These are phyloP conservation scores for Erythrocercus mccallii DNA, from an alignment of 2,113 vertebrate genomes.

Conservation along the genomic window DNA sequence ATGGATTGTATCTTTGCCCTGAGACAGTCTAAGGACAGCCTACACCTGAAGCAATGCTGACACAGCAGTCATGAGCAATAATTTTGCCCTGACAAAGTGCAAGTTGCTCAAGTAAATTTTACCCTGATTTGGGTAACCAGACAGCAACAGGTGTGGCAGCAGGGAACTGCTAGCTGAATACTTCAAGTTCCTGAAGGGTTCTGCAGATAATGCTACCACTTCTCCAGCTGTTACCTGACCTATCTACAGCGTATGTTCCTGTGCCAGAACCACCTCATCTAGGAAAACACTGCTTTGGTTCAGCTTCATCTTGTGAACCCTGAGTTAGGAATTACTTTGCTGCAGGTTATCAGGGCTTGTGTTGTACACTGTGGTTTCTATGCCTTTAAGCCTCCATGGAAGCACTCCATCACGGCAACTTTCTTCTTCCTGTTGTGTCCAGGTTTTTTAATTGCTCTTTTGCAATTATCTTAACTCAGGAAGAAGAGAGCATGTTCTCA, in stretches of 20 bases:
- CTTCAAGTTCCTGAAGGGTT: background rate
- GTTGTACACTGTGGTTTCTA: background rate
- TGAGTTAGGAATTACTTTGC: background rate
- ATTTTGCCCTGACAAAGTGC: background rate
- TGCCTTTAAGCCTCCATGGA: background rate
- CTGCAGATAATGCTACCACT: background rate
- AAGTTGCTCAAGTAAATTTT: background rate
- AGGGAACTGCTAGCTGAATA: background rate
- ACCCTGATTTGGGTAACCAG: background rate
- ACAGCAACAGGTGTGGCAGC: background rate
- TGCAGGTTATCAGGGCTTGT: background rate
- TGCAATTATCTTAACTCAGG: background rate
- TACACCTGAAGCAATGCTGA: background rate
- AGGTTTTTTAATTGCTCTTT: background rate
- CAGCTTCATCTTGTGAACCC: background rate
- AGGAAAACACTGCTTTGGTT: background rate
- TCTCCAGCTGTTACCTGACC: background rate
- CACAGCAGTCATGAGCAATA: background rate
- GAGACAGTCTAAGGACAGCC: background rate
- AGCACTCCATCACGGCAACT: accelerated
- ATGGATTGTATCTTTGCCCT: background rate
- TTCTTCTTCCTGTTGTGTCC: background rate
- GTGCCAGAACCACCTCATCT: background rate
- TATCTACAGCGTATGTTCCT: background rate
- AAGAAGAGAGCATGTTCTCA: background rate